phyloP scores from a whole-genome alignment of 2,113 vertebrate species.

The Gavia stellata region DNA sequence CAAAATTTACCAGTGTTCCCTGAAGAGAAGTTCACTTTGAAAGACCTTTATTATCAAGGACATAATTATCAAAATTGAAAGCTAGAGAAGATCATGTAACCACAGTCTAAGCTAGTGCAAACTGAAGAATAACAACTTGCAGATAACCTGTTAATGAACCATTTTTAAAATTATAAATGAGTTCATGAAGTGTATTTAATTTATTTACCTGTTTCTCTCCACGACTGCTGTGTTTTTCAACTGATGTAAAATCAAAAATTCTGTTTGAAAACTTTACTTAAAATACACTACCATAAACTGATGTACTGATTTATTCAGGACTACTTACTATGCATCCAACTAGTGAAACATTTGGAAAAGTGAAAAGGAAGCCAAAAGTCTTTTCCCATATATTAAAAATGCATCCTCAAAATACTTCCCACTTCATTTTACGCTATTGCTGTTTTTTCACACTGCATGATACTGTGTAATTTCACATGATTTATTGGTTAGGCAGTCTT shows the following conservation, averaged over 20 bases:
- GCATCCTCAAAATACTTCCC: not conserved
- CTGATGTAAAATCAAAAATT: constrained; percentile 50
- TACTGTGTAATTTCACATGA: not conserved
- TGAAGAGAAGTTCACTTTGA: not conserved
- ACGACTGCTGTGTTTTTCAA: not conserved
- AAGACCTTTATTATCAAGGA: not conserved
- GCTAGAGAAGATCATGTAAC: not conserved
- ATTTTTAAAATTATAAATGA: constrained; percentile 39
- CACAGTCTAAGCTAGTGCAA: not conserved
- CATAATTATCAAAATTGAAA: not conserved
- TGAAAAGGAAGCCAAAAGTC: constrained; percentile 2
- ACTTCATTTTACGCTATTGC: not conserved
- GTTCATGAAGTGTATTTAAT: constrained; percentile 1
- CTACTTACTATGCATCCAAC: not conserved
- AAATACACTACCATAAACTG: not conserved
- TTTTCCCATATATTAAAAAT: not conserved
- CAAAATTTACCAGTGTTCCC: not conserved
- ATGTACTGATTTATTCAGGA: constrained; percentile 39
- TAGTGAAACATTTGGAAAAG: constrained; percentile 4
- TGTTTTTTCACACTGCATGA: not conserved
- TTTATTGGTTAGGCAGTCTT: not conserved
- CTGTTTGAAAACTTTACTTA: constrained; percentile 49
- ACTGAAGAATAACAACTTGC: not conserved
- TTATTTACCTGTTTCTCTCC: constrained; percentile 55
- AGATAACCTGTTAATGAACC: not conserved